phyloP scores from a whole-genome alignment of 2,113 vertebrate species.

The Myiozetetes cayanensis region DNA sequence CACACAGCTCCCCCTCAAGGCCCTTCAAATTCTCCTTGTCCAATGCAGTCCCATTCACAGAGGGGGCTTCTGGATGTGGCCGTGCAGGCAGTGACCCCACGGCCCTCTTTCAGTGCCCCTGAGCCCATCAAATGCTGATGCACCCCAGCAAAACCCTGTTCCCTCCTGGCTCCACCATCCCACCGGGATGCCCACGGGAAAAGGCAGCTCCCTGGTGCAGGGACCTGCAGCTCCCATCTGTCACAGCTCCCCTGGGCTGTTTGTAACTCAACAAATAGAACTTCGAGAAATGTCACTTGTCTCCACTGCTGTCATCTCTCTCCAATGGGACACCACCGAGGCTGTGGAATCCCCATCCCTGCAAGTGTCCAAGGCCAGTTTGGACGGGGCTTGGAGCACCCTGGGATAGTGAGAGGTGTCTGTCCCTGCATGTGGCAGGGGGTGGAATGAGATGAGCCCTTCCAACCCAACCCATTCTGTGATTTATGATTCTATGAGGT shows the following conservation, averaged over 20 bases:
- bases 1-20: not conserved
- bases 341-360: not conserved
- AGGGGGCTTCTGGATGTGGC: not conserved
- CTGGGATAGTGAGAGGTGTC: not conserved
- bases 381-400: not conserved
- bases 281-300: not conserved
- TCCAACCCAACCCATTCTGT: not conserved
- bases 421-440: not conserved
- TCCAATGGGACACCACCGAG: not conserved
- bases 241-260: not conserved
- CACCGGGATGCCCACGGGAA: not conserved
- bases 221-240: not conserved
- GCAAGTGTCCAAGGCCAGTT: not conserved
- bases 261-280: not conserved
- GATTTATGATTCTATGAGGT: not conserved
- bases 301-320: not conserved
- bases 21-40: not conserved
- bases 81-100: not conserved
- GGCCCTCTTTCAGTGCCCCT: not conserved
- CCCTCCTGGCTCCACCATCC: not conserved
- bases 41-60: fast-evolving
- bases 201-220: not conserved
- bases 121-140: fast-evolving
- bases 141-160: fast-evolving
- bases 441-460: not conserved